A percentile compares a stretch with the other conserved stretches of the same genome.
Conservation (phyloP, 2,113 vertebrate genomes). For the Syngnathus scovelli region DNA sequence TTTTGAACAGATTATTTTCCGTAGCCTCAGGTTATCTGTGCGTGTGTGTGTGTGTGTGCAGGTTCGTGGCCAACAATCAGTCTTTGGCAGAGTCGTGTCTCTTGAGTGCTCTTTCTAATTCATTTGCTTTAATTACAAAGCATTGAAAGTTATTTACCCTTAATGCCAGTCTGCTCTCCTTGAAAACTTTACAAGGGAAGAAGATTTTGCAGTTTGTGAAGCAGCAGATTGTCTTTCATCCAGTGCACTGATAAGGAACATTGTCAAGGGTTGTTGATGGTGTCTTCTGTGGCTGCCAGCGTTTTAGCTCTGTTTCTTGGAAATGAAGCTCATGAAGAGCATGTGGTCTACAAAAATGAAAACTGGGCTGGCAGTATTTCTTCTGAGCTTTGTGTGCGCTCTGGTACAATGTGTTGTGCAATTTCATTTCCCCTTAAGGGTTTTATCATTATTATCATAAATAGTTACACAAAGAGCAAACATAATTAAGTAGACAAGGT, state of each 20-base stretch:
- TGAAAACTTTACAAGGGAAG: conserved; percentile 11
- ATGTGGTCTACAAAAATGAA: not conserved
- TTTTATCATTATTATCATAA: too few species aligned
- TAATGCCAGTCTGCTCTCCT: conserved; percentile 17
- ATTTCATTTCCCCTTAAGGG: too few species aligned
- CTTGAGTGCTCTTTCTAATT: not conserved
- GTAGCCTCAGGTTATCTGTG: not conserved
- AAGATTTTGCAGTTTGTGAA: conserved; percentile 14
- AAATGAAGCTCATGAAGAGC: not conserved
- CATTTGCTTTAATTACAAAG: conserved; percentile 6
- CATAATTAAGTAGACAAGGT: too few species aligned
- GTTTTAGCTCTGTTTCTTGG: conserved; percentile 26
- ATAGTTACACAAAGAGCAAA: too few species aligned
- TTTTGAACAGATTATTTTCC: too few species aligned
- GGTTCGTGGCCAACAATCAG: not conserved
- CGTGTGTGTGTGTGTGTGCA: not conserved
- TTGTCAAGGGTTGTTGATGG: conserved; percentile 20
- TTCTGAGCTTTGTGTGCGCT: not conserved
- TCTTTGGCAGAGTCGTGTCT: not conserved
- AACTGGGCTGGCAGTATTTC: too few species aligned
- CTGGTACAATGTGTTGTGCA: not conserved
- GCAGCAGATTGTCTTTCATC: conserved; percentile 26
- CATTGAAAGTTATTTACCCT: conserved; percentile 3
- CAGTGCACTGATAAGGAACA: conserved; percentile 14
- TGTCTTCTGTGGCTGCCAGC: conserved; percentile 22